Conservation (phyloP, 1,140 invertebrate species). For the Drosophila equinoxialis region DNA sequence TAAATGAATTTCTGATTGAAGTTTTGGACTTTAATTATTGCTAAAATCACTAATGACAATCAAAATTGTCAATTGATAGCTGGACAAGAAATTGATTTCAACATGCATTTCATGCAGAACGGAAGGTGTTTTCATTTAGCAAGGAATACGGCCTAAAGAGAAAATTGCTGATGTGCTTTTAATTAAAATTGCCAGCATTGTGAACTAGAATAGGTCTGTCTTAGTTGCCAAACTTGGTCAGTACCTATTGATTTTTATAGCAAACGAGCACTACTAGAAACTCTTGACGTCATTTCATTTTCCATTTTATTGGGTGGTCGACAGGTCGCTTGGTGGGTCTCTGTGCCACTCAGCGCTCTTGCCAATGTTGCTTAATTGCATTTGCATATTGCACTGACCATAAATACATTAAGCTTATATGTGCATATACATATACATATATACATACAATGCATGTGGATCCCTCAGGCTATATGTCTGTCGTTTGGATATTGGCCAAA, state of each 20-base stretch:
- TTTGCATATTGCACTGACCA: conserved; percentile 66
- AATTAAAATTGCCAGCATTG: conserved; percentile 6
- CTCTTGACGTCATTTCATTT: conserved; percentile 45
- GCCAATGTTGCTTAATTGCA: conserved; percentile 63
- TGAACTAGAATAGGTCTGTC: neutral
- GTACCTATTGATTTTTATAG: conserved; percentile 37
- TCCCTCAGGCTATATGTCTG: conserved; percentile 1
- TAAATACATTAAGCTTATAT: conserved; percentile 55
- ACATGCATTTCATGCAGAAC: neutral
- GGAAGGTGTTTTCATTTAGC: neutral
- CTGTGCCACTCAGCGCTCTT: conserved; percentile 6
- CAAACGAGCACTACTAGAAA: neutral
- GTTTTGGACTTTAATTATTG: too few relatives aligned
- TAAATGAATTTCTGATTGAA: too few relatives aligned
- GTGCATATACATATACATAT: conserved; percentile 18
- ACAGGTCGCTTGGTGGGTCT: neutral
- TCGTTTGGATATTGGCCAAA: neutral
- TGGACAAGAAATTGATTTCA: neutral
- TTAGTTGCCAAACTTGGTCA: neutral
- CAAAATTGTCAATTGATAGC: too few relatives aligned
- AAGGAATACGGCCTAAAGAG: neutral
- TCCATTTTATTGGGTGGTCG: conserved; percentile 26
- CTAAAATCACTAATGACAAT: too few relatives aligned
- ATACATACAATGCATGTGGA: conserved; percentile 2
- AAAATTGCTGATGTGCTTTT: conserved; percentile 2